phyloP scores from a whole-genome alignment of 2,113 vertebrate genomes.

The Corydoras maculifer region DNA sequence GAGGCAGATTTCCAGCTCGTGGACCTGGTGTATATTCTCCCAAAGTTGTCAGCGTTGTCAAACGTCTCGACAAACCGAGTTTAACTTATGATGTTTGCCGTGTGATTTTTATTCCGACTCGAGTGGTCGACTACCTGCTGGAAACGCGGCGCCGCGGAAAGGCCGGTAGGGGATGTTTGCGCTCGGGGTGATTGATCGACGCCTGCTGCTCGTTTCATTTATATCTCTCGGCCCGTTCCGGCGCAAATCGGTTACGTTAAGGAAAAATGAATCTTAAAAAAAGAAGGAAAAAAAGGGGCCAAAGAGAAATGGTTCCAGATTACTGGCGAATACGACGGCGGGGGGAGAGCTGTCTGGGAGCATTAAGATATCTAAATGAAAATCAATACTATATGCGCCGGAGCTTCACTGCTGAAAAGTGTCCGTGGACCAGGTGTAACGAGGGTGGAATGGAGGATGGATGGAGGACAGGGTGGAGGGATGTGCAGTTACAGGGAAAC shows the following conservation, averaged over 20 bases:
- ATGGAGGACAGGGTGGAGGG: conserved; percentile 27
- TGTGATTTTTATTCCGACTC: conserved; percentile 97
- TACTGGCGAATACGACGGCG: conserved; percentile 65
- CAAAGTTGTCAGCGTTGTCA: conserved; percentile 96
- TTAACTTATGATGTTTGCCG: conserved; percentile 96
- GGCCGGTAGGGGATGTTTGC: conserved; percentile 82
- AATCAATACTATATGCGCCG: conserved; percentile 92
- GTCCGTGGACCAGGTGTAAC: conserved; percentile 65
- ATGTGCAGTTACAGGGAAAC: conserved; percentile 43
- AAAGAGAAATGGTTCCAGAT: conserved; percentile 88
- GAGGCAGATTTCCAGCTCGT: conserved; percentile 86
- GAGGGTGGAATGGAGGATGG: conserved; percentile 10
- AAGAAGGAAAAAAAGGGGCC: conserved; percentile 3
- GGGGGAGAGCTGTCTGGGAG: conserved; percentile 66
- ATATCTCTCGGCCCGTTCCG: conserved; percentile 73
- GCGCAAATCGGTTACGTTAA: conserved; percentile 92
- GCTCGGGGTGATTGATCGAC: conserved; percentile 83
- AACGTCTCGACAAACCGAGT: conserved; percentile 93
- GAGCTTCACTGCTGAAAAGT: conserved; percentile 76
- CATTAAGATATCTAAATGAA: conserved; percentile 99
- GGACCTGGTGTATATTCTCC: conserved; percentile 80
- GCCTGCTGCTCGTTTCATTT: conserved; percentile 80
- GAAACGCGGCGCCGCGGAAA: conserved; percentile 91
- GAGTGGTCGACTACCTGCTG: conserved; percentile 91
- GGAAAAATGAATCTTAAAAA: conserved; percentile 85